Percentiles rank a stretch among this genome's conserved stretches.
Evolutionary conservation across 2,888 invertebrate species (phyloP).

Genomic region (Muschampia plurimacula): DNA sequence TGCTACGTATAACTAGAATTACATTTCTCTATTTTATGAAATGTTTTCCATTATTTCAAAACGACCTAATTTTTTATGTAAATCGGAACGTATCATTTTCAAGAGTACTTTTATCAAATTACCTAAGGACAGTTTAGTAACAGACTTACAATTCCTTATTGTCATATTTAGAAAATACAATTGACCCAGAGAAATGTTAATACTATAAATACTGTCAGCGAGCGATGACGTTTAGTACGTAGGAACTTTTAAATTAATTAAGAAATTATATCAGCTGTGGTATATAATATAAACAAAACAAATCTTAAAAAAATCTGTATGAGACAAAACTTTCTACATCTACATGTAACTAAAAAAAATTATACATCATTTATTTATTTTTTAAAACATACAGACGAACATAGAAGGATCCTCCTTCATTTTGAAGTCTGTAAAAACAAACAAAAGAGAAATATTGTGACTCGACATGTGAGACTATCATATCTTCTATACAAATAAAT

Average conservation of each 20-base stretch:
- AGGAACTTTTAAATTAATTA: conserved; percentile 28
- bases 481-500: no score
- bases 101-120: conserved; percentile 11
- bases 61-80: not conserved
- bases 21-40: not conserved
- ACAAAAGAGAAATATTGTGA: no score
- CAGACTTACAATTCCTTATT: conserved; percentile 35
- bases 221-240: conserved; percentile 9
- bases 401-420: no score
- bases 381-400: no score
- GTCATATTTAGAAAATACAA: conserved; percentile 41
- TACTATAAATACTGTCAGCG: conserved; percentile 29
- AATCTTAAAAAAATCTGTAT: not conserved
- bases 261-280: not conserved
- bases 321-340: no score
- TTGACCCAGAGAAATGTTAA: conserved; percentile 35
- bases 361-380: no score
- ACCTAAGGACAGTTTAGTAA: conserved; percentile 15
- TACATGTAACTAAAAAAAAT: no score
- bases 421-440: no score
- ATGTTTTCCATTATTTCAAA: conserved; percentile 4
- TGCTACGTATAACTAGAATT: no score
- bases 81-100: not conserved
- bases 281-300: not conserved
- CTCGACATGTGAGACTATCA: no score